These are phyloP conservation scores for Pristis pectinata DNA, from an alignment of 2,797 vertebrate genomes.

Conservation along the genomic window DNA sequence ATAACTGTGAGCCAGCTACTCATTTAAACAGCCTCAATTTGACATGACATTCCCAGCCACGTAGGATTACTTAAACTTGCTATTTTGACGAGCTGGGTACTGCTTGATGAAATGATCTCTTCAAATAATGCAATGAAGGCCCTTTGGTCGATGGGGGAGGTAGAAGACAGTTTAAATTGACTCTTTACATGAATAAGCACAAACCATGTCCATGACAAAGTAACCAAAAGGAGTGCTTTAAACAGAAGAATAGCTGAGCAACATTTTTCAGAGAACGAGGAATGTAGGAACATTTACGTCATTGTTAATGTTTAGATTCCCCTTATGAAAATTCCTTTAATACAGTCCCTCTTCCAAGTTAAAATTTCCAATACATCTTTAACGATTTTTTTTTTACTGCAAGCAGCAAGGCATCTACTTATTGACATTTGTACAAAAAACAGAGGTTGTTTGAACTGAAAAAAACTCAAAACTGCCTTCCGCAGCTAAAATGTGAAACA, in stretches of 20 bases:
- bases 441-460: no score
- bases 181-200: not conserved
- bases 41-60: not conserved
- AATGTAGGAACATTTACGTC: not conserved
- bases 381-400: not conserved
- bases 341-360: not conserved
- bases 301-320: not conserved
- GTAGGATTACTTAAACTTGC: not conserved
- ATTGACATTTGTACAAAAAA: constrained; percentile 12
- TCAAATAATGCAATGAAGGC: not conserved
- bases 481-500: constrained; percentile 2
- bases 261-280: not conserved
- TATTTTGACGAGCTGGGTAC: not conserved
- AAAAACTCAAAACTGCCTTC: constrained; percentile 1
- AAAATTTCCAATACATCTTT: no score
- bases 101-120: not conserved
- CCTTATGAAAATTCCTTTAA: not conserved
- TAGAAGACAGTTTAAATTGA: not conserved
- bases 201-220: not conserved
- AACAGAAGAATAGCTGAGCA: not conserved
- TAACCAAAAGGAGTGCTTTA: not conserved
- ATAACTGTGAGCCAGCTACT: not conserved
- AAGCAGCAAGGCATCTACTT: not conserved
- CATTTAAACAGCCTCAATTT: not conserved
- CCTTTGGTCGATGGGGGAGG: not conserved